Conservation (phyloP, 2,888 invertebrate genomes). For the Parelbella ahira region DNA sequence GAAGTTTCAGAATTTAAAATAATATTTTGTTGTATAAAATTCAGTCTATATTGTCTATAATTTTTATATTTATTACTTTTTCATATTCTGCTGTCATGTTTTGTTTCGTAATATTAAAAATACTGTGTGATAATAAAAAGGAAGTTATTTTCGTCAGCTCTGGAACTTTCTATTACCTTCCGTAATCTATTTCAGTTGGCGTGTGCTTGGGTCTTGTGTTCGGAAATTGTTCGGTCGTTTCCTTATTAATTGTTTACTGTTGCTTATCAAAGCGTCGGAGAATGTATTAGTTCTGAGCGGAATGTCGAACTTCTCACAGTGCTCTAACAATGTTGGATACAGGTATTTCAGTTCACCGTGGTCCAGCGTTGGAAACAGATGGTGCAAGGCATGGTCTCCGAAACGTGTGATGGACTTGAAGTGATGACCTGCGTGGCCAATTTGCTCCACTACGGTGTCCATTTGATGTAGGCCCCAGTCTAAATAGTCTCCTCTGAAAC, state of each 20-base stretch:
- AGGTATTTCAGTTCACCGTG: conserved; percentile 85
- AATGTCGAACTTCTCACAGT: conserved; percentile 83
- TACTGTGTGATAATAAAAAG: too few relatives aligned
- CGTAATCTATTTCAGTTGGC: background rate
- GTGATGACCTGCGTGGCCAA: conserved; percentile 82
- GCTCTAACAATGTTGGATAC: conserved; percentile 82
- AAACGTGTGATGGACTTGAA: conserved; percentile 86
- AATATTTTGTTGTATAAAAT: too few relatives aligned
- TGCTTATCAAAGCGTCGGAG: conserved; percentile 83
- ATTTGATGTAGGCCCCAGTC: conserved; percentile 91
- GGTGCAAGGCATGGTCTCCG: conserved; percentile 89
- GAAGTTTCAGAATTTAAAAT: too few relatives aligned
- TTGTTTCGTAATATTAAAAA: too few relatives aligned
- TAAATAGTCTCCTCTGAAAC: conserved; percentile 64
- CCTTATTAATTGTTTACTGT: conserved; percentile 76
- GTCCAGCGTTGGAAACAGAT: conserved; percentile 90
- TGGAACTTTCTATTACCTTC: too few relatives aligned
- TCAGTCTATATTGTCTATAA: too few relatives aligned
- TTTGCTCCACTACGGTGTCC: conserved; percentile 86
- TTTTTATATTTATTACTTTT: too few relatives aligned
- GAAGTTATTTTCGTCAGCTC: too few relatives aligned
- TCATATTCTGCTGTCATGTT: too few relatives aligned
- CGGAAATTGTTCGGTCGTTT: conserved; percentile 57
- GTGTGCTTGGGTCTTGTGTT: background rate
- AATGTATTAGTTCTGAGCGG: conserved; percentile 73